Evolutionary conservation across 1,140 invertebrate species (phyloP), one percentile per base, ranked within the genome.

Genomic region (Meloidogyne hapla): DNA sequence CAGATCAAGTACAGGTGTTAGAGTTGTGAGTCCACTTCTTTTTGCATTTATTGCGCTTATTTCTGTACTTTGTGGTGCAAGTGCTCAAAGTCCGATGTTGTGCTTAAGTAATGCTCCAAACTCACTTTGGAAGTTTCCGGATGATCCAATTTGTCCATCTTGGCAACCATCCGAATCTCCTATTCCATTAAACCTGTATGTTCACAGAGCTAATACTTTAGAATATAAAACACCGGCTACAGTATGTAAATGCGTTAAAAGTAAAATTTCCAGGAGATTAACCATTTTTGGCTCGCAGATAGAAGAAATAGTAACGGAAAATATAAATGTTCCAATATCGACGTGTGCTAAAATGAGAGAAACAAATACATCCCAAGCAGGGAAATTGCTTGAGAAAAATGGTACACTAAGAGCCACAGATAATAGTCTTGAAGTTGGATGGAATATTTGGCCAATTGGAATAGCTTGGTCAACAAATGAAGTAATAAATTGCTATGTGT

Each of bases 201-300:
- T 70, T 12, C 42, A 42, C 42, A 28, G 69, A 15, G 25, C 69
- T 12, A 70, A 70, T 21, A 70, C 69, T 13, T 15, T 70, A 18
- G 42, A 70, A 62, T 70, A 70, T 25, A 70, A 70, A 23, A 70
- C 69, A 25, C 28, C 28, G 4, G 69, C 69, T 12, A 70, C 69
- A 0, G 42, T 26, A 2, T 70, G 69, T 4, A 70, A 42, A 25
- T 70, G 69, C 23, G 18, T 70, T 23, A 61, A 15, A 15, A 70
- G 26, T 0, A 66, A n/a, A 66, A 66, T 69, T 2, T 48, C 40
- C 13, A 38, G 68, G 15, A 9, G 68, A 45, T 12, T 33, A 5
- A 26, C 23, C 2, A 4, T 69, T n/a, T 69, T 69, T 10, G 68
- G 68, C 1, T 13, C 15, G 23, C 23, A 18, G 5, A 0, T 33